Evolutionary conservation across 2,797 vertebrate species (phyloP).

Genomic region (Falco columbarius): DNA sequence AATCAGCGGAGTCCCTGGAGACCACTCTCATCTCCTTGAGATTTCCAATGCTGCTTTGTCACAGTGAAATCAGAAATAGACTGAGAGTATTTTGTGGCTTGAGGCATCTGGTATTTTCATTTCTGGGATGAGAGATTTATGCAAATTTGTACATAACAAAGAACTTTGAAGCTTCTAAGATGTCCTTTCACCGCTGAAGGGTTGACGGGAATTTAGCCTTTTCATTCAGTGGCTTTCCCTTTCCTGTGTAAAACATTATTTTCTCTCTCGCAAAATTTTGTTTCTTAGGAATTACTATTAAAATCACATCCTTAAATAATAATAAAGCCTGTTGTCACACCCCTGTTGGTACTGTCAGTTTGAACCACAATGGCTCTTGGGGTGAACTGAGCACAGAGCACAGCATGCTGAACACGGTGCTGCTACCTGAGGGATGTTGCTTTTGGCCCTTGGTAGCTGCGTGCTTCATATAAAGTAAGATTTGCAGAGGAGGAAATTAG

Average conservation of each 20-base stretch:
- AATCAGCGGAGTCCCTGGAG: background rate
- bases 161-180: constrained; percentile 29
- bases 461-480: background rate
- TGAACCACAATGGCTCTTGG: background rate
- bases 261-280: background rate
- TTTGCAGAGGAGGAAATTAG: constrained; percentile 13
- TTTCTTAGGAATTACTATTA: background rate
- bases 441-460: background rate
- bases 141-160: background rate
- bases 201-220: background rate
- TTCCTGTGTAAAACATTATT: background rate
- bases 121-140: constrained; percentile 38
- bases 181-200: background rate
- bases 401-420: background rate
- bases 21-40: background rate
- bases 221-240: background rate
- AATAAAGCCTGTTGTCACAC: background rate
- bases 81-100: background rate
- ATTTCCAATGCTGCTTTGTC: background rate
- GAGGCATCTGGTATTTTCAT: constrained; percentile 28
- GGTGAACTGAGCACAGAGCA: background rate
- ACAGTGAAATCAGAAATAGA: constrained; percentile 6
- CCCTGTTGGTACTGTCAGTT: background rate
- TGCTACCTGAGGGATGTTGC: background rate
- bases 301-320: background rate